These are phyloP conservation scores for Scaptomyza parva DNA, from an alignment of 2,888 invertebrate species.

Conservation along the genomic window DNA sequence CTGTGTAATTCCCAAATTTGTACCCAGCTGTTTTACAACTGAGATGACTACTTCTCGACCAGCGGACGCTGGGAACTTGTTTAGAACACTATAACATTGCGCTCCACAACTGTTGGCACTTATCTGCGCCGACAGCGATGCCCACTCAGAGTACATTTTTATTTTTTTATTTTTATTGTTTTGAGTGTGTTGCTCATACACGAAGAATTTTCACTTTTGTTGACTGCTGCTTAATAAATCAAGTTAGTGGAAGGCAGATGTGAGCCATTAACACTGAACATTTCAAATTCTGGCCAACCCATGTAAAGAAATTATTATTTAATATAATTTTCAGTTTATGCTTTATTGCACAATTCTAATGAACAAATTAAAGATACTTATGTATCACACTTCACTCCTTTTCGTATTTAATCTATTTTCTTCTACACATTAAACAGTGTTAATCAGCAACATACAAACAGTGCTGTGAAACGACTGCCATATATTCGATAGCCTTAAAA, in stretches of 20 bases:
- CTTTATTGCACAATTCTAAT: not conserved
- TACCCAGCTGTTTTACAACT: constrained; percentile 87
- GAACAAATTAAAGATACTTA: not conserved
- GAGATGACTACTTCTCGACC: constrained; percentile 87
- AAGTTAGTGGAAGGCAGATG: not conserved
- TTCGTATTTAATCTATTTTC: constrained; percentile 26
- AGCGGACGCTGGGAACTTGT: constrained; percentile 87
- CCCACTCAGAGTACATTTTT: constrained; percentile 87
- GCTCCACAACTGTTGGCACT: constrained; percentile 85
- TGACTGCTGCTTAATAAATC: constrained; percentile 3
- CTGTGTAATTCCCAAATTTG: constrained; percentile 89
- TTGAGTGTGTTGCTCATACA: constrained; percentile 3
- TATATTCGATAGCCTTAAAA: not conserved
- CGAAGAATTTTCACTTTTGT: constrained; percentile 33
- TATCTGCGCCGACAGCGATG: constrained; percentile 85
- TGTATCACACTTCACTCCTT: constrained; percentile 12
- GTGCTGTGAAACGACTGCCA: constrained; percentile 28
- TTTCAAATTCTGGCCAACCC: not conserved
- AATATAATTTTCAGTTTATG: not conserved
- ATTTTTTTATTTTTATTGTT: constrained; percentile 1
- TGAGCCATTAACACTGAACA: constrained; percentile 1
- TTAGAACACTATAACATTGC: constrained; percentile 86
- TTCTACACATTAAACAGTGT: constrained; percentile 19
- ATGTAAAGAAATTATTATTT: not conserved
- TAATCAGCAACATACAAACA: constrained; percentile 11